These are phyloP conservation scores for Drosophila paulistorum DNA, from an alignment of 1,140 invertebrate genomes.

Conservation along the genomic window DNA sequence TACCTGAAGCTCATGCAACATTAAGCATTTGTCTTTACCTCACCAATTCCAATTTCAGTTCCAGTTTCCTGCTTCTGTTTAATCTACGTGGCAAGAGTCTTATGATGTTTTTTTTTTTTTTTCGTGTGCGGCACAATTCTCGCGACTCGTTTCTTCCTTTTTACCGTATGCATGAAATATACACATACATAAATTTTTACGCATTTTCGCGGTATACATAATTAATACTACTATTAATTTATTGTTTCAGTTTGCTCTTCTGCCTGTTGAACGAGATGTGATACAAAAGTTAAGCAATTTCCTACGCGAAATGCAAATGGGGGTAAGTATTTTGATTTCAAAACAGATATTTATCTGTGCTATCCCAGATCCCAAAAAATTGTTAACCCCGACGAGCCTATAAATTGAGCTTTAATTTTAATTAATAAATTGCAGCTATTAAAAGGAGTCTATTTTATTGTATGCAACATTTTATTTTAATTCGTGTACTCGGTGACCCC, in stretches of 20 bases:
- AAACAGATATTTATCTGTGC: too few species aligned
- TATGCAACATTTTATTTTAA: too few species aligned
- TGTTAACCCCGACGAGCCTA: too few species aligned
- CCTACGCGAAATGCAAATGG: not conserved
- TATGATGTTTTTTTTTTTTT: slow-evolving; percentile 35
- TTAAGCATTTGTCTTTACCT: slow-evolving; percentile 60
- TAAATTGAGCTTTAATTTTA: too few species aligned
- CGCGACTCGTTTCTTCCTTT: not conserved
- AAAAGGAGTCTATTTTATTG: too few species aligned
- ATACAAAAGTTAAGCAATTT: not conserved
- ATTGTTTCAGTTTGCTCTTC: slow-evolving; percentile 37
- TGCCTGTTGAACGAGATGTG: slow-evolving; percentile 30
- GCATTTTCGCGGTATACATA: slow-evolving; percentile 63
- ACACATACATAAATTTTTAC: slow-evolving; percentile 58
- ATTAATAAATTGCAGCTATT: too few species aligned
- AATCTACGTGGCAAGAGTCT: slow-evolving; percentile 33
- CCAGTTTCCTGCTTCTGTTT: slow-evolving; percentile 31
- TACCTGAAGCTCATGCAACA: slow-evolving; percentile 41
- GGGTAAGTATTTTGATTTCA: not conserved
- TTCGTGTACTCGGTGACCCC: not conserved
- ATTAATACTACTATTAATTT: slow-evolving; percentile 71
- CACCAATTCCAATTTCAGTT: not conserved
- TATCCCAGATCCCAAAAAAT: too few species aligned
- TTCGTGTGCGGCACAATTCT: not conserved
- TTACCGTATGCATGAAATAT: slow-evolving; percentile 46